Percentiles rank a stretch among this genome's conserved stretches.
Evolutionary conservation across 2,113 vertebrate species (phyloP).

Genomic region (Phrynosoma blainvillii): DNA sequence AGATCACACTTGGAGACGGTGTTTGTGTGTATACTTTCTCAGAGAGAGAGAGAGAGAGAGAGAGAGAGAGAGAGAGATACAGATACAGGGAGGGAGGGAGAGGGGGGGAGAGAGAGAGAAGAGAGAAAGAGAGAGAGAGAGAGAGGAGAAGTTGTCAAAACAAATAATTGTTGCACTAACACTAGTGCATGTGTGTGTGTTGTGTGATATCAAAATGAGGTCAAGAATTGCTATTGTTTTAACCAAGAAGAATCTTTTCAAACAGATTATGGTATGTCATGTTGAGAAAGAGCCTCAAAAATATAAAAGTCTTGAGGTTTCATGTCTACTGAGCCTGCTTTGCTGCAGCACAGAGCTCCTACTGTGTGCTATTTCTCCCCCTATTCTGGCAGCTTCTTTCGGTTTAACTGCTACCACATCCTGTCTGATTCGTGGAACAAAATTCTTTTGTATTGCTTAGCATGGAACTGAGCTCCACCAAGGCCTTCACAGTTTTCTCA

Average conservation of each 20-base stretch:
- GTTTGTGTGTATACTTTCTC: conserved; percentile 25
- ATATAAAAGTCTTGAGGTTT: conserved; percentile 43
- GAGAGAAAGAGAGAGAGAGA: conserved; percentile 23
- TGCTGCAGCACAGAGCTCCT: not conserved
- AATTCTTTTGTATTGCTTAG: not conserved
- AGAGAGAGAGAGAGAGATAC: not conserved
- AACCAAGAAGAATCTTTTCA: conserved; percentile 25
- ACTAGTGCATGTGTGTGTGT: conserved; percentile 11
- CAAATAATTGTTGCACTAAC: conserved; percentile 27
- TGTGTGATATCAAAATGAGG: not conserved
- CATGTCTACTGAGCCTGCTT: conserved; percentile 57
- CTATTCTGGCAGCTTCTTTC: conserved; percentile 13
- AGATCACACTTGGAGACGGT: not conserved
- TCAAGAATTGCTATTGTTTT: conserved; percentile 17
- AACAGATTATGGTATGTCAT: not conserved
- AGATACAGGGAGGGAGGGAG: not conserved
- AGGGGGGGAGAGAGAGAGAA: not conserved
- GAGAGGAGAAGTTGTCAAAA: conserved; percentile 21
- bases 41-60: too few species aligned
- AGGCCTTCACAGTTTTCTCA: not conserved
- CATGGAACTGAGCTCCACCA: not conserved
- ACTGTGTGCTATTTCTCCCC: conserved; percentile 15
- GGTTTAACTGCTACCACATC: conserved; percentile 4
- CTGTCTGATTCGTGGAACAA: conserved; percentile 16
- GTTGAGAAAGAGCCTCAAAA: conserved; percentile 31